Evolutionary conservation across 2,113 vertebrate species (phyloP).

Genomic region (Caranx melampygus): DNA sequence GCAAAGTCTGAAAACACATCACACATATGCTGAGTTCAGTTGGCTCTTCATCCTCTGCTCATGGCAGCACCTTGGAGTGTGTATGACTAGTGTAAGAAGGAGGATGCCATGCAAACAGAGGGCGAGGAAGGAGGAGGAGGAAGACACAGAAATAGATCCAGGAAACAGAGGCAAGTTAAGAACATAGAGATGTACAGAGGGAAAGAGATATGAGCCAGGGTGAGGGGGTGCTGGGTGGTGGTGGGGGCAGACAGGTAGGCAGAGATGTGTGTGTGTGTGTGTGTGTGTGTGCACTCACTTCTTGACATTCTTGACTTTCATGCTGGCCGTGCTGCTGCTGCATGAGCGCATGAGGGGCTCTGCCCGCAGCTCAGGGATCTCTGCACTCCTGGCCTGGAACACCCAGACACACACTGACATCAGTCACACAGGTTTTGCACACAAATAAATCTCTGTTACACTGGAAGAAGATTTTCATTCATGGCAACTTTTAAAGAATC

Average conservation of each 20-base stretch:
- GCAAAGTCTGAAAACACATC: constrained; percentile 87
- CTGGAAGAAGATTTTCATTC: background rate
- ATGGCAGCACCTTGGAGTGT: constrained; percentile 28
- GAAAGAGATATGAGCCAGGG: constrained; percentile 11
- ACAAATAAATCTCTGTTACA: constrained; percentile 21
- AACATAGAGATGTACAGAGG: constrained; percentile 28
- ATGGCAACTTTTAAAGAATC: background rate
- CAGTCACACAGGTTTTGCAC: background rate
- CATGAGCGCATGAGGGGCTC: constrained; percentile 91
- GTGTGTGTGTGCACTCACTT: constrained; percentile 87
- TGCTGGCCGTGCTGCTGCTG: constrained; percentile 94
- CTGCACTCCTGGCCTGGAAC: constrained; percentile 94
- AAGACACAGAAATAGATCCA: constrained; percentile 54
- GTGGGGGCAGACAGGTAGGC: constrained; percentile 27
- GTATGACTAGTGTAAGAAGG: constrained; percentile 24
- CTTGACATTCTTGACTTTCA: constrained; percentile 98
- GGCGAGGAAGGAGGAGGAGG: constrained; percentile 46
- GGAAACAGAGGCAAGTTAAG: constrained; percentile 23
- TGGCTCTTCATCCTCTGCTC: constrained; percentile 31
- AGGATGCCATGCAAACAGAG: constrained; percentile 33
- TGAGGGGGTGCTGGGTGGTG: too few relatives aligned
- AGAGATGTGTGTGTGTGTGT: constrained; percentile 15
- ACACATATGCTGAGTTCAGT: constrained; percentile 45
- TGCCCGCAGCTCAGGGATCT: constrained; percentile 91
- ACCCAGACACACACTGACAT: constrained; percentile 22